phyloP scores from a whole-genome alignment of 2,113 vertebrate species.

The Ceratotherium simum region DNA sequence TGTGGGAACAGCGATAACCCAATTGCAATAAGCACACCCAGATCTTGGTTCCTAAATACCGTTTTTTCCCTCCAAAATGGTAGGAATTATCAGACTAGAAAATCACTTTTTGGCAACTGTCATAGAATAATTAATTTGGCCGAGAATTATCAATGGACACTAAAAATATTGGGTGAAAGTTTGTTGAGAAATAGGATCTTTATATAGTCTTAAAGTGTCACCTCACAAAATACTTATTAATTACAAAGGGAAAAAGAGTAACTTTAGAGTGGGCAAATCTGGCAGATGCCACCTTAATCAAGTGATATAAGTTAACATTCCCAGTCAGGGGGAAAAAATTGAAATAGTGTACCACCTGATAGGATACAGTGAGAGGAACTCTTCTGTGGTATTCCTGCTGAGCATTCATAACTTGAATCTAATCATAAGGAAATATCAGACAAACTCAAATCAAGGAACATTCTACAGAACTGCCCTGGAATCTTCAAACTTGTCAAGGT shows the following conservation, averaged over 20 bases:
- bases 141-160: not conserved
- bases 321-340: not conserved
- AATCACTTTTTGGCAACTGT: not conserved
- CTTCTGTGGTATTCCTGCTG: not conserved
- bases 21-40: not conserved
- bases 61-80: not conserved
- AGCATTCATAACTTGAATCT: not conserved
- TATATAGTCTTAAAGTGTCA: not conserved
- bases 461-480: not conserved
- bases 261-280: not conserved
- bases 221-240: not conserved
- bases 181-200: slow-evolving; percentile 17
- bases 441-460: not conserved
- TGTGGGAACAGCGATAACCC: not conserved
- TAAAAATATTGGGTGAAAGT: not conserved
- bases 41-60: not conserved
- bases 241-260: not conserved
- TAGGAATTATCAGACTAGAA: not conserved
- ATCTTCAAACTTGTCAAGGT: not conserved
- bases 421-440: not conserved
- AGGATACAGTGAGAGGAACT: not conserved
- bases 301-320: not conserved
- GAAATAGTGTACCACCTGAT: not conserved
- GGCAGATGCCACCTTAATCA: not conserved
- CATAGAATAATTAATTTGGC: slow-evolving; percentile 19